Evolutionary conservation across 2,888 invertebrate genomes (phyloP), one percentile per base, ranked within the genome.

Genomic region (Pantelozetes paolii): DNA sequence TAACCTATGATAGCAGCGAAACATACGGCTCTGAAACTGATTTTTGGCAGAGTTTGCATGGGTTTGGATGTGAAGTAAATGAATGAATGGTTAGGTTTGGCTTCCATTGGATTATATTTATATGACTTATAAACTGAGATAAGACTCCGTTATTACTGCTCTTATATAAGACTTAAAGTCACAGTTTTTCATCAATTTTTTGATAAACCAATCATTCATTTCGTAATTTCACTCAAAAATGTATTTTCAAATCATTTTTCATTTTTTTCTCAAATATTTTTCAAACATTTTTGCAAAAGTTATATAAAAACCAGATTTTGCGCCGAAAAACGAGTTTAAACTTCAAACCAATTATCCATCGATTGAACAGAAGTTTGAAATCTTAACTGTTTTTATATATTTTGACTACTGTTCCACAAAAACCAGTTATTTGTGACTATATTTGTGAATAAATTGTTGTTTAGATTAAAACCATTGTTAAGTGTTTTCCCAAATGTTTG

Each of bases 31-130:
- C 62, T 62, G 32, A 62, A 36, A n/a, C 5, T 62, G n/a, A 36
- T 32, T 62, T 54, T 62, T 62, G 62, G 62, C 62, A 62, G 32
- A 32, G 62, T 62, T 62, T 62, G 13, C 32, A 54, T 54, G 54
- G 15, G 6, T 62, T 62, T 62, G 13, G 62, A 54, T 54, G 54
- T 9, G 6, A 54, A 9, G 15, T 6, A 45, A 54, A 26, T 30
- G n/a, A 59, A 62, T 62, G 62, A 62, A 62, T 62, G 62, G 54
- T 54, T 54, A 20, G 23, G 23, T 62, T 62, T 62, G 32, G 20
- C 32, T 62, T 32, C 36, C 36, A 62, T 62, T 32, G 26, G 28
- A 32, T 54, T 54, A 15, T 23, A 50, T 50, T n/a, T 50, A 50
- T n/a, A 50, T 50, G 50, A 8, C 20, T 50, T 20, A 45, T 45